Evolutionary conservation across 2,888 invertebrate species (phyloP), one percentile per base, ranked within the genome.

Genomic region (Acleris cristana): DNA sequence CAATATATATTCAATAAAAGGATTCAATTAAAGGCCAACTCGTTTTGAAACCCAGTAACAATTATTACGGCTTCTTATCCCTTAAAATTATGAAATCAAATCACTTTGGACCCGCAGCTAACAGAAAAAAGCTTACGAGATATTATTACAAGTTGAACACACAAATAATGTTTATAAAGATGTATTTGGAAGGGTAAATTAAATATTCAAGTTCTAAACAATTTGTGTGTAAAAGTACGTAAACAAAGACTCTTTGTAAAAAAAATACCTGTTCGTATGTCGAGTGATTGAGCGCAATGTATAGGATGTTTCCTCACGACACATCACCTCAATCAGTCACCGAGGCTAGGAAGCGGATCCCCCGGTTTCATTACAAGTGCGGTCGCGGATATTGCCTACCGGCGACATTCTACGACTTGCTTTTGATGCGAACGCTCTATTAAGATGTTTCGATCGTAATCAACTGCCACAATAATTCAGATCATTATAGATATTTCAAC

Each of bases 351-450:
- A 79, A 74, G 74, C 76, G 75, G 75, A 71, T 74, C 74, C 75
- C 73, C 76, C 78, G 79, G 78, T 80, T 79, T 79, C 81, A 79
- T 79, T 77, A 77, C 70, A 70, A 76, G 70, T 69, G 70, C 73
- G 64, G 48, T 69, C 70, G 69, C 75, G 82, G 85, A 86, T 79
- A 84, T 85, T 82, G 79, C 77, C 77, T 74, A 82, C 84, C 81
- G 80, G 77, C 65, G 44, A 74, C 72, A 74, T 73, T 70, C 73
- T 70, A 66, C 72, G 74, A 63, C 55, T 52, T 48, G 45, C 30
- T 57, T 59, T 62, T 66, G 64, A 34, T 64, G 56, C 55, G 49
- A 59, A 59, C 54, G 55, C 49, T 55, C 26, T 63, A 58, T 58
- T 26, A 48, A 48, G 58, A 18, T 16, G 45, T 40, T 58, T 62